phyloP scores from a whole-genome alignment of 2,113 vertebrate genomes.

The Gallinago media region DNA sequence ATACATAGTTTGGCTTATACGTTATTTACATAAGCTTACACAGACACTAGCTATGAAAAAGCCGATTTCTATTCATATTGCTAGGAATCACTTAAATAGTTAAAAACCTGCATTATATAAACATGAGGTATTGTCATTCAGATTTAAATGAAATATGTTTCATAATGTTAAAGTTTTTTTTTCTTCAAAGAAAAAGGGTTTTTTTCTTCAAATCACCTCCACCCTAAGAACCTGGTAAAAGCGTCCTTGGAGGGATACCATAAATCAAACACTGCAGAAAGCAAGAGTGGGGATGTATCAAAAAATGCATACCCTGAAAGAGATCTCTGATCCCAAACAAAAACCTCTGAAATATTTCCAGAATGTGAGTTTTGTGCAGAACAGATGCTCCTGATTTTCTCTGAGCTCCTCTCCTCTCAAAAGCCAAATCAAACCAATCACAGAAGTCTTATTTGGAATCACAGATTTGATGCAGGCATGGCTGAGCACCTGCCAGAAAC shows the following conservation, averaged over 20 bases:
- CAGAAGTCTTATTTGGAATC: background rate
- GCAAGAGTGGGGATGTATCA: background rate
- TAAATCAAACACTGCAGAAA: background rate
- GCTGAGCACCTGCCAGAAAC: constrained; percentile 2
- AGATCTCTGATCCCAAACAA: background rate
- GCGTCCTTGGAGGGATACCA: background rate
- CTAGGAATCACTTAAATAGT: constrained; percentile 16
- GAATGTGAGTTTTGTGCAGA: background rate
- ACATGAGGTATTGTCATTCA: background rate
- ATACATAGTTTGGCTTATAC: background rate
- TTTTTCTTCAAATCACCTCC: background rate
- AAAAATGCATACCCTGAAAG: background rate
- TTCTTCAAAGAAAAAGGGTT: background rate
- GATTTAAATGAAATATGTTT: constrained; percentile 33
- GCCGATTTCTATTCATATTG: background rate
- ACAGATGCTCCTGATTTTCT: background rate
- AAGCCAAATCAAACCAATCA: background rate
- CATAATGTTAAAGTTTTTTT: background rate
- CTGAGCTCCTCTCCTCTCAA: background rate
- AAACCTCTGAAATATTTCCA: background rate
- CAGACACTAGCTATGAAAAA: background rate
- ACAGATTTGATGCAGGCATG: background rate
- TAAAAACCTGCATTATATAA: background rate
- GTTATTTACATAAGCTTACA: background rate
- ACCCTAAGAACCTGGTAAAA: background rate